phyloP scores from a whole-genome alignment of 2,113 vertebrate genomes.

The Cyprinus carpio region DNA sequence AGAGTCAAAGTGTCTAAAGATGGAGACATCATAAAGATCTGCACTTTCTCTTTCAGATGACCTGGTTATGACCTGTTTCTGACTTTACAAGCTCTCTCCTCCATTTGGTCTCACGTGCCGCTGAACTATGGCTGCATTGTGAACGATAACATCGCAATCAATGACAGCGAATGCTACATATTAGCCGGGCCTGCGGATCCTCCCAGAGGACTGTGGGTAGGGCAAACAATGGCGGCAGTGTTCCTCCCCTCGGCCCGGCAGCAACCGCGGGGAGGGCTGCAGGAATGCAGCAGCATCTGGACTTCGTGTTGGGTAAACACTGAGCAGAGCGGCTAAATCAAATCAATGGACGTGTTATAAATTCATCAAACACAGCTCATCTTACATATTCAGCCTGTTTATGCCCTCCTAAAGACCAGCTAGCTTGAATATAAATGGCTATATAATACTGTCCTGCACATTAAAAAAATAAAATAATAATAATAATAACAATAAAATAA shows the following conservation, averaged over 20 bases:
- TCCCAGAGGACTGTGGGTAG: slow-evolving; percentile 42
- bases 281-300: slow-evolving; percentile 55
- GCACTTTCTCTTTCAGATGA: background rate
- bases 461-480: too few relatives aligned
- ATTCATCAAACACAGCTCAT: background rate
- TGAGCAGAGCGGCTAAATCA: background rate
- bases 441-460: background rate
- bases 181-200: slow-evolving; percentile 4
- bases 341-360: background rate
- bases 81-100: background rate
- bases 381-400: too few relatives aligned
- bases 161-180: slow-evolving; percentile 34
- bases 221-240: slow-evolving; percentile 57
- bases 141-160: slow-evolving; percentile 35
- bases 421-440: background rate
- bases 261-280: slow-evolving; percentile 41
- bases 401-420: background rate
- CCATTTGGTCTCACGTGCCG: too few relatives aligned
- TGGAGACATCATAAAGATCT: background rate
- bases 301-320: slow-evolving; percentile 47
- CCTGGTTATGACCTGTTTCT: background rate
- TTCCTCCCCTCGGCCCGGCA: slow-evolving; percentile 33
- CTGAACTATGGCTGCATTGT: slow-evolving; percentile 36
- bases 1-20: background rate
- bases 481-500: too few relatives aligned